Base-by-base conservation (phyloP, 2,113 vertebrate genomes). In the Symphodus melops region DNA sequence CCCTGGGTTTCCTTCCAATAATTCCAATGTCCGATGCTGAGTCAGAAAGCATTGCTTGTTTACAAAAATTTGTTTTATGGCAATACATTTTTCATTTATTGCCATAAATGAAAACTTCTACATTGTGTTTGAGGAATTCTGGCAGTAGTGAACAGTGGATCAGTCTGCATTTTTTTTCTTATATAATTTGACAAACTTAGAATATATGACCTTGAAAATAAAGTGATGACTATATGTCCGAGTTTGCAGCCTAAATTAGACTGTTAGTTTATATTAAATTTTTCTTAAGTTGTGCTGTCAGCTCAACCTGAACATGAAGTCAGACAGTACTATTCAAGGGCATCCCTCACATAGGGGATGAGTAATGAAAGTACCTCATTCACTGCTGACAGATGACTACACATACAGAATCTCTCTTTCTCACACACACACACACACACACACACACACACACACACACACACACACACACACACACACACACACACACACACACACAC, bases 311-410 rank as follows among this genome's bases (percentile, higher is more conserved):
- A 64, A 36, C 17, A n/a, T 25, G 5, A 12, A 8, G 53, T 19
- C 39, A 5, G 41, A 33, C 36, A 61, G 17, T 10, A 17, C 14
- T 36, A 8, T 72, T 72, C n/a, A 62, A 75, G 71, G 68, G 42
- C 80, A 64, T 68, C 62, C 42, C 42, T 51, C n/a, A 0, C 19
- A 82, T 56, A 68, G 42, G 56, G 56, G 36, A 64, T 64, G 39
- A 78, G 75, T 79, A 65, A 78, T 81, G 16, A 53, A 71, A 72
- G 53, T 17, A 4, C 7, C 25, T 72, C 48, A 28, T 65, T 54
- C 28, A 42, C 25, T 17, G 7, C 56, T 61, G 25, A 58, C 48
- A 33, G n/a, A 51, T 41, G 14, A 68, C 28, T 60, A 4, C 41
- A 42, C 9, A 42, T 12, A 12, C 64, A 28, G 21, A 11, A 42